A percentile compares a stretch with the other conserved stretches of the same genome.
These are phyloP conservation scores for Mesocentrotus franciscanus DNA, from an alignment of 53 echinoderm and acorn worm species.

Conservation along the genomic window DNA sequence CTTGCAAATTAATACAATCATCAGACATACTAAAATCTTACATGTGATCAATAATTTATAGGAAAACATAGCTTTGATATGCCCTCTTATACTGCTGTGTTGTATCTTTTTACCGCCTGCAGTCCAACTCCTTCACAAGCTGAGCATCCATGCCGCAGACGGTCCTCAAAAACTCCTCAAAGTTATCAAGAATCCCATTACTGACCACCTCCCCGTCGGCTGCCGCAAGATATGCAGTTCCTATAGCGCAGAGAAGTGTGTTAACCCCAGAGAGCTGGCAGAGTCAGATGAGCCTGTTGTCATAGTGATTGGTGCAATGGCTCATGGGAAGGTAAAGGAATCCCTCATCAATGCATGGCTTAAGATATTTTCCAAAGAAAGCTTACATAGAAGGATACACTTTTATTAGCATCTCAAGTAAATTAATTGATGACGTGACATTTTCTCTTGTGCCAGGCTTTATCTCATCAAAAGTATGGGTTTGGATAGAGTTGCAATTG, in stretches of 20 bases:
- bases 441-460: no score
- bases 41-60: no score
- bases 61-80: neutral
- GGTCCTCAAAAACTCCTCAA: conserved; percentile 97
- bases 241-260: conserved; percentile 83
- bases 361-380: neutral
- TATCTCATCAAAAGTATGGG: no score
- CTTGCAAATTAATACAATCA: no score
- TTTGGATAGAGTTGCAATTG: no score
- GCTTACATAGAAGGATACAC: neutral
- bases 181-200: conserved; percentile 95
- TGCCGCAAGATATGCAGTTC: conserved; percentile 85
- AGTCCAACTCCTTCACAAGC: conserved; percentile 97
- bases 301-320: conserved; percentile 96
- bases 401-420: neutral
- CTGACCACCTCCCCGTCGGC: conserved; percentile 85
- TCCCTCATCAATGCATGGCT: neutral
- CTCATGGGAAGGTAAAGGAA: conserved; percentile 90
- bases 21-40: no score
- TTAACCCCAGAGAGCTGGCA: conserved; percentile 86
- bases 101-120: neutral
- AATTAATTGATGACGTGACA: no score
- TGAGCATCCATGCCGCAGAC: conserved; percentile 96
- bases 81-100: no score
- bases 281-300: conserved; percentile 57